Conservation (phyloP, 1,140 invertebrate genomes). For the Chymomyza costata region DNA sequence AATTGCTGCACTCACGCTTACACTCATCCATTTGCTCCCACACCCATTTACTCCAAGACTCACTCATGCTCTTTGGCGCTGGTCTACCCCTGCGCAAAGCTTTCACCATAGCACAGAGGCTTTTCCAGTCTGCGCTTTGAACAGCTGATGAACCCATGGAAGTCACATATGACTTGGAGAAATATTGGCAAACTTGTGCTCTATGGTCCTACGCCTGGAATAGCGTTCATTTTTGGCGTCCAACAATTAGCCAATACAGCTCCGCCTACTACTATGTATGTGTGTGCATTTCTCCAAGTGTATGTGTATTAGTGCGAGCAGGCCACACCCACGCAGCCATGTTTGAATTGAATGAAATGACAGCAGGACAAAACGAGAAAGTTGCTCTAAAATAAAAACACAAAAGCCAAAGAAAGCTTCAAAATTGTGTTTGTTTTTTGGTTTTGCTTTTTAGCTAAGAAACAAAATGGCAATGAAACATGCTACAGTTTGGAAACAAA, state of each 20-base stretch:
- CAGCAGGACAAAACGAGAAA: conserved; percentile 42
- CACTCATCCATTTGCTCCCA: too few species aligned
- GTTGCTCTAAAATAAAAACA: conserved; percentile 23
- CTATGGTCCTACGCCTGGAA: conserved; percentile 35
- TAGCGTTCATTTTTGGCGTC: conserved; percentile 44
- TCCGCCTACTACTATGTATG: conserved; percentile 46
- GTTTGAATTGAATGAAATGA: conserved; percentile 65
- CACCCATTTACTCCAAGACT: too few species aligned
- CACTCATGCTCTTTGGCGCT: too few species aligned
- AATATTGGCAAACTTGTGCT: too few species aligned
- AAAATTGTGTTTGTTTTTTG: too few species aligned
- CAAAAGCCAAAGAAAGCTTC: conserved; percentile 1
- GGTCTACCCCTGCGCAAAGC: too few species aligned
- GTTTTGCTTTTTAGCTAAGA: conserved; percentile 1
- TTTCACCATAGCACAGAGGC: too few species aligned
- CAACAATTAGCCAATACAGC: conserved; percentile 37
- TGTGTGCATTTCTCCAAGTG: conserved; percentile 3
- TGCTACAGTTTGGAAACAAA: conserved; percentile 21
- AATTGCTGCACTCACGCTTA: too few species aligned
- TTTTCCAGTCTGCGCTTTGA: too few species aligned
- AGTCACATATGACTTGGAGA: too few species aligned
- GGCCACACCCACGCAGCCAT: conserved; percentile 75
- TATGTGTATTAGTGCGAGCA: conserved; percentile 26
- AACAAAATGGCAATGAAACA: conserved; percentile 34
- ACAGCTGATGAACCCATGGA: conserved; percentile 39